Conservation (phyloP, 2,113 vertebrate genomes). For the Saguinus midas region DNA sequence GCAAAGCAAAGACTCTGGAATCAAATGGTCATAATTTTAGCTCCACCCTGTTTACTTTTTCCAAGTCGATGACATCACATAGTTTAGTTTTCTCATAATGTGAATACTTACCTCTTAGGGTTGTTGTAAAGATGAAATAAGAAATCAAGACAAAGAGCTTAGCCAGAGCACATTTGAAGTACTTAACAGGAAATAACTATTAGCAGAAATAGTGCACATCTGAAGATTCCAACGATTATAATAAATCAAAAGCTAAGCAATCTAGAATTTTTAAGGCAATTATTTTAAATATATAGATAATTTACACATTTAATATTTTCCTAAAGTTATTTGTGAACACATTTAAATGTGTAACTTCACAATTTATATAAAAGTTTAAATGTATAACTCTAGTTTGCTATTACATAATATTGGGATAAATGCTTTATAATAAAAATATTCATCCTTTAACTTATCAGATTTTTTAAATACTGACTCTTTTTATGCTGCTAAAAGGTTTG, state of each 20-base stretch:
- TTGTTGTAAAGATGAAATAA: constrained; percentile 43
- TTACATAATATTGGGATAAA: constrained; percentile 46
- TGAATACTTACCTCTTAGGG: not conserved
- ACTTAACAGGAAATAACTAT: constrained; percentile 26
- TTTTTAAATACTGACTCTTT: not conserved
- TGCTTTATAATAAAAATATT: not conserved
- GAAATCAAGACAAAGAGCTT: constrained; percentile 38
- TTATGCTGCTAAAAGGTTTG: not conserved
- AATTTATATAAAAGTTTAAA: constrained; percentile 10
- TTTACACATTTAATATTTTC: constrained; percentile 16
- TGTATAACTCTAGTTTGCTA: not conserved
- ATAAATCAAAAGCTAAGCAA: constrained; percentile 43
- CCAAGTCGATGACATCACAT: constrained; percentile 26
- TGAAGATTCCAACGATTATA: constrained; percentile 3
- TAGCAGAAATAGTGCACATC: not conserved
- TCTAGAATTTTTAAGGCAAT: constrained; percentile 19
- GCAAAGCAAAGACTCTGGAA: not conserved
- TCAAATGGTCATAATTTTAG: not conserved
- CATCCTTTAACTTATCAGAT: not conserved
- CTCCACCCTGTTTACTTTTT: constrained; percentile 26
- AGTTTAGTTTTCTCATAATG: constrained; percentile 23
- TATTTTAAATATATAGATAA: constrained; percentile 16
- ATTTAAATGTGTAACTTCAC: constrained; percentile 22
- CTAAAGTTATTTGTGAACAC: constrained; percentile 25
- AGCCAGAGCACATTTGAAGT: constrained; percentile 33